A percentile compares a stretch with the other conserved stretches of the same genome.
Evolutionary conservation across 2,113 vertebrate species (phyloP).

Genomic region (Tonatia bakeri): DNA sequence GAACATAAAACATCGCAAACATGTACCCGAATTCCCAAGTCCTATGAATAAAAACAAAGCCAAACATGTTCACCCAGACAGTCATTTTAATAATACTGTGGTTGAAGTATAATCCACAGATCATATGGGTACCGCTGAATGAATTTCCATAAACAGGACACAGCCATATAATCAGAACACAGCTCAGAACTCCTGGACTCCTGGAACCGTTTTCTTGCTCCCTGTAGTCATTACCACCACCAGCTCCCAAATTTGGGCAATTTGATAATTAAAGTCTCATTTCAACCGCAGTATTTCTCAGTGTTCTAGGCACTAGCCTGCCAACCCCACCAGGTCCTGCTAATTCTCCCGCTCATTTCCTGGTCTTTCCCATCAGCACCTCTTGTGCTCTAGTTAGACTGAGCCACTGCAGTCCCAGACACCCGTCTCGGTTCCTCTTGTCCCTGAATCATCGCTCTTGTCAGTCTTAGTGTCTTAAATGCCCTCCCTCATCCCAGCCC

Average conservation of each 20-base stretch:
- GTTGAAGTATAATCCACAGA: background rate
- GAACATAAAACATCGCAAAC: background rate
- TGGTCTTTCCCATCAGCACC: no score
- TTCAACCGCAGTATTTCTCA: background rate
- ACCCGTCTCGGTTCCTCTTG: background rate
- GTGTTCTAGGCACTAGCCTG: background rate
- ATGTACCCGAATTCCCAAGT: background rate
- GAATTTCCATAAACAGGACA: background rate
- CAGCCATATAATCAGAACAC: background rate
- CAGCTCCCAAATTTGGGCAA: no score
- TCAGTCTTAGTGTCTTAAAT: background rate
- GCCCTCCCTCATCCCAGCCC: background rate
- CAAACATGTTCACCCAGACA: background rate
- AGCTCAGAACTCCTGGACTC: background rate
- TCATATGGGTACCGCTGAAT: background rate
- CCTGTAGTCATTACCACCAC: background rate
- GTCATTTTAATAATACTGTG: background rate
- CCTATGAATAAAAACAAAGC: background rate
- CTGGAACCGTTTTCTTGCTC: background rate
- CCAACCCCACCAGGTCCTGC: rapidly evolving
- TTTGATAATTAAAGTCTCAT: background rate
- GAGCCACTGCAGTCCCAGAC: background rate
- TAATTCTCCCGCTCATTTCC: background rate
- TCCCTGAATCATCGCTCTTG: background rate
- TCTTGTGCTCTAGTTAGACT: background rate